Percentiles rank a stretch among this genome's conserved stretches.
Evolutionary conservation across 2,888 invertebrate species (phyloP).

Genomic region (Mesorhabditis spiculigera): DNA sequence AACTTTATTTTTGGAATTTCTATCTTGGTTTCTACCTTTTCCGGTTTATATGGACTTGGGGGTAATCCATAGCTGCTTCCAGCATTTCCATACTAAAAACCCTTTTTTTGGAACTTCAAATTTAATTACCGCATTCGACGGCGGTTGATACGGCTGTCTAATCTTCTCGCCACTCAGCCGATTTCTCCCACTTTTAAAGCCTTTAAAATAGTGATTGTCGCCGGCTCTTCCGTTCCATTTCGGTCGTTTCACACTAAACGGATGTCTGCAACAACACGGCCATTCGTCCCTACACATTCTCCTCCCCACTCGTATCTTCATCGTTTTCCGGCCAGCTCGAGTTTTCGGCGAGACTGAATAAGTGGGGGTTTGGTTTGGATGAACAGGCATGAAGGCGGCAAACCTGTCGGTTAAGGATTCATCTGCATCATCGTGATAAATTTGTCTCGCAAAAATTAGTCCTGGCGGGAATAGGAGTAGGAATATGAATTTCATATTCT

Average conservation of each 20-base stretch:
- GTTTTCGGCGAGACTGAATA: background rate
- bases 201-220: too few species aligned
- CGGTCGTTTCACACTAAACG: too few species aligned
- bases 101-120: background rate
- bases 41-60: background rate
- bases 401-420: background rate
- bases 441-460: background rate
- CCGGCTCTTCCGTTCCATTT: too few species aligned
- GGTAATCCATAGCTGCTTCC: constrained; percentile 3
- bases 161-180: too few species aligned
- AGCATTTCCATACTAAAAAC: background rate
- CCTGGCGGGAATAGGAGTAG: background rate
- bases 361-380: background rate
- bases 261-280: too few species aligned
- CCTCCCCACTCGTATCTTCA: background rate
- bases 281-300: too few species aligned
- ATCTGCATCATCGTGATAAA: background rate
- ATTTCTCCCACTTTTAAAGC: too few species aligned
- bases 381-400: background rate
- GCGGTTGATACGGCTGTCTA: background rate
- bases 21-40: background rate
- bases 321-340: background rate
- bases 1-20: background rate
- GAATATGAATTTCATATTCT: background rate
- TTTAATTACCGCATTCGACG: background rate